These are phyloP conservation scores for Abscondita cerata DNA, from an alignment of 2,888 invertebrate species.

Conservation along the genomic window DNA sequence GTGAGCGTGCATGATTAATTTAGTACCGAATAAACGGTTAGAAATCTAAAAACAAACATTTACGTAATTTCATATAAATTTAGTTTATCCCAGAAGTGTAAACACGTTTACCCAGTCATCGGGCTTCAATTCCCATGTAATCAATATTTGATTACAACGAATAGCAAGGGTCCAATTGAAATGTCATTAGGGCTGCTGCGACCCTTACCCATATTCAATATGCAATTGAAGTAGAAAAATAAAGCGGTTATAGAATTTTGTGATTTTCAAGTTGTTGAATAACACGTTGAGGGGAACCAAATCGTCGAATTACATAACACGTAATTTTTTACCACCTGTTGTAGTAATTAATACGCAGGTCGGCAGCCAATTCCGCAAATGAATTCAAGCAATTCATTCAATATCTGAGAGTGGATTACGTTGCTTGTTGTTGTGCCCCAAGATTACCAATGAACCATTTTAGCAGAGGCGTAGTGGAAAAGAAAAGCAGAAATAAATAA, in stretches of 20 bases:
- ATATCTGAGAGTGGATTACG: conserved; percentile 42
- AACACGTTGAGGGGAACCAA: neutral
- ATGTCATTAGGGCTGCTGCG: neutral
- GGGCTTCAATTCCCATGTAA: conserved; percentile 5
- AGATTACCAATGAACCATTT: conserved; percentile 34
- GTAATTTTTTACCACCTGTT: conserved; percentile 44
- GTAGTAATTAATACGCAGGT: conserved; percentile 44
- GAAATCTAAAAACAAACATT: neutral
- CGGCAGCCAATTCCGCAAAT: conserved; percentile 46
- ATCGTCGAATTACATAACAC: conserved; percentile 5
- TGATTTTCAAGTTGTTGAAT: neutral
- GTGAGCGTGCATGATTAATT: neutral
- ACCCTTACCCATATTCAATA: neutral
- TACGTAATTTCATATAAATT: conserved; percentile 1
- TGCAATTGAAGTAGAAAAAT: neutral
- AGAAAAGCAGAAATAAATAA: neutral
- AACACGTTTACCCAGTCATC: conserved; percentile 15
- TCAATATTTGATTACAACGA: conserved; percentile 8
- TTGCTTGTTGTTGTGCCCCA: conserved; percentile 30
- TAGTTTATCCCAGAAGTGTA: conserved; percentile 8
- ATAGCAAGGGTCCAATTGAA: conserved; percentile 4
- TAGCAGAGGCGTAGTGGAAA: conserved; percentile 13
- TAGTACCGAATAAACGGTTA: neutral
- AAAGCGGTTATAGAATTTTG: neutral
- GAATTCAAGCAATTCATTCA: conserved; percentile 45